These are phyloP conservation scores for Ancistrus triradiatus DNA, from an alignment of 2,113 vertebrate species.

Conservation along the genomic window DNA sequence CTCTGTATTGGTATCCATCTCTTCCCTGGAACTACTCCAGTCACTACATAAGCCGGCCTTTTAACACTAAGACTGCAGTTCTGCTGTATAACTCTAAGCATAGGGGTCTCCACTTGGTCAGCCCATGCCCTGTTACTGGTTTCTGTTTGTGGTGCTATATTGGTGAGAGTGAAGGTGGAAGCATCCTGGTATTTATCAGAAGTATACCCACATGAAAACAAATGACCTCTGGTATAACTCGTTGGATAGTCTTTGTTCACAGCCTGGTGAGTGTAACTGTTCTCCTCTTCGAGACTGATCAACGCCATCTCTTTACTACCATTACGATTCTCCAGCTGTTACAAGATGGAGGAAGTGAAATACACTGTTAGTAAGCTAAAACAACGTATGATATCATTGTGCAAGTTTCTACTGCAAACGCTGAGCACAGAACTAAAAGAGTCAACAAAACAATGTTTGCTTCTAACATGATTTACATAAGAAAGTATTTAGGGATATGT, in stretches of 20 bases:
- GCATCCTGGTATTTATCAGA: background rate
- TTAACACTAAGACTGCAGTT: background rate
- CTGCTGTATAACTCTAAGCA: background rate
- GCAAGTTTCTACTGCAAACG: no score
- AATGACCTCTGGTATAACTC: background rate
- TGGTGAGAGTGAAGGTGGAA: conserved; percentile 16
- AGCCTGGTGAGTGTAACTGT: background rate
- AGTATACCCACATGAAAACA: background rate
- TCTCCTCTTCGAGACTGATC: fast-evolving
- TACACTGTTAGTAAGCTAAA: background rate
- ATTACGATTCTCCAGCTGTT: background rate
- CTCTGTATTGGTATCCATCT: background rate
- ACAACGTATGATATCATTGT: no score
- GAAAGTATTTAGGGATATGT: no score
- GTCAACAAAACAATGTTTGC: no score
- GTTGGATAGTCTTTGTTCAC: background rate
- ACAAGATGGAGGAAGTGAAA: background rate
- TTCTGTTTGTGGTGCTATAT: background rate
- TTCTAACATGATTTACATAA: no score
- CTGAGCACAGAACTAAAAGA: no score
- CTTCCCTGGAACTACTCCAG: background rate
- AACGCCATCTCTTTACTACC: background rate
- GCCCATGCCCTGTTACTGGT: background rate
- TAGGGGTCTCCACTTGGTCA: background rate
- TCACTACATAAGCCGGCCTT: background rate